phyloP scores from a whole-genome alignment of 2,888 invertebrate genomes.

The Pandemis corylana region DNA sequence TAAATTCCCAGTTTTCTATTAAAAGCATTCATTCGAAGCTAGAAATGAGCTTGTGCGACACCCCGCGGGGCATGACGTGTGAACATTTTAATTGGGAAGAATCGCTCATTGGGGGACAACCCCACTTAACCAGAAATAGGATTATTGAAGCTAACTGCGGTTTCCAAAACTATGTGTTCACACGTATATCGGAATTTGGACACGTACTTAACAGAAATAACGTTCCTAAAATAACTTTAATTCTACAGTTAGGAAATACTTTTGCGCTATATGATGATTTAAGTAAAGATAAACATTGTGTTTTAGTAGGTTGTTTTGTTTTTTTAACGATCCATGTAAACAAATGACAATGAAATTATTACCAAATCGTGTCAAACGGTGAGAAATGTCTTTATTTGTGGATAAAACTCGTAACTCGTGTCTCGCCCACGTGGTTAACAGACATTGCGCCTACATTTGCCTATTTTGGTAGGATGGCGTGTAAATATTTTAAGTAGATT shows the following conservation, averaged over 20 bases:
- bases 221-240: conserved; percentile 21
- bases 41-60: conserved; percentile 45
- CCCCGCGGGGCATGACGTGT: conserved; percentile 79
- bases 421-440: conserved; percentile 63
- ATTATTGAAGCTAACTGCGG: conserved; percentile 54
- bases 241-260: conserved; percentile 1
- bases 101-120: conserved; percentile 63
- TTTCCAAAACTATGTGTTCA: conserved; percentile 33
- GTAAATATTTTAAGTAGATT: background rate
- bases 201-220: conserved; percentile 35
- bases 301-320: background rate
- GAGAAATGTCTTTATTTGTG: conserved; percentile 74
- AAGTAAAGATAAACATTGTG: background rate
- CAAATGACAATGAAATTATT: conserved; percentile 51
- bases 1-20: conserved; percentile 28
- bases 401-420: conserved; percentile 62
- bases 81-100: conserved; percentile 80
- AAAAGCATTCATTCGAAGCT: conserved; percentile 41
- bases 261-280: conserved; percentile 12
- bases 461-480: conserved; percentile 26
- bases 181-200: conserved; percentile 32
- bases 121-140: conserved; percentile 60
- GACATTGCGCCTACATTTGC: conserved; percentile 29
- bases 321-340: conserved; percentile 59
- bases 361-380: conserved; percentile 67